Evolutionary conservation across 2,888 invertebrate species (phyloP), one percentile per base, ranked within the genome.

Genomic region (Hirtodrosophila cameraria): DNA sequence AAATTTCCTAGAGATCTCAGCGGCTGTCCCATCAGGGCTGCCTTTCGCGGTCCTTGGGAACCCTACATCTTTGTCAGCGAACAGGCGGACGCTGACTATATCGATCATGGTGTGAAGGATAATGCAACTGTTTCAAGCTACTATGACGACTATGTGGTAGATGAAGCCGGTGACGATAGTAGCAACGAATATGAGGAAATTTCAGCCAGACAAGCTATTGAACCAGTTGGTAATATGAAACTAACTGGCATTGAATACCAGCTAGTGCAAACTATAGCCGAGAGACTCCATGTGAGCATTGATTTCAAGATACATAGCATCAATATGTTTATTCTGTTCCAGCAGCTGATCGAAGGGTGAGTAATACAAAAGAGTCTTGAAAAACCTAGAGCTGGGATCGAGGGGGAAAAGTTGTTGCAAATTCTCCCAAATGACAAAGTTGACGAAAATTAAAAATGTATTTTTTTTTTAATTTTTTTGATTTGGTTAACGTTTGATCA

Each of bases 1-100:
- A 91, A 90, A 52, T 86, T 91, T 38, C 91, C 91, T 0, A 74
- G 70, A 2, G 83, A 89, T 53, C 75, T 91, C 15, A 88, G 88
- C 60, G 87, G 87, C 8, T 91, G 91, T 59, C 85, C 88, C 1
- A 55, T 91, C n/a, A 73, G 72, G 2, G 89, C 88, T 0, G 86
- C 87, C 8, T 88, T 87, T 53, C 84, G 89, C 2, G 70, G 70
- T 13, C 74, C 89, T 3, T 89, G 88, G 89, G 90, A 90, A 41
- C 91, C 91, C 0, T 91, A 89, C 53, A 88, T 90, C 4, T 87
- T 88, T 18, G 65, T 63, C 28, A 72, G 15, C 25, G 13, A 11
- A 6, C 61, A 38, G 8, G n/a, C 49, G 1, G 13, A 36, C 5
- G 0, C 53, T 1, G 62, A 70, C 0, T 61, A 69, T 3, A 35